Evolutionary conservation across 2,888 invertebrate species (phyloP), one percentile per base, ranked within the genome.

Genomic region (Mythimna loreyi): DNA sequence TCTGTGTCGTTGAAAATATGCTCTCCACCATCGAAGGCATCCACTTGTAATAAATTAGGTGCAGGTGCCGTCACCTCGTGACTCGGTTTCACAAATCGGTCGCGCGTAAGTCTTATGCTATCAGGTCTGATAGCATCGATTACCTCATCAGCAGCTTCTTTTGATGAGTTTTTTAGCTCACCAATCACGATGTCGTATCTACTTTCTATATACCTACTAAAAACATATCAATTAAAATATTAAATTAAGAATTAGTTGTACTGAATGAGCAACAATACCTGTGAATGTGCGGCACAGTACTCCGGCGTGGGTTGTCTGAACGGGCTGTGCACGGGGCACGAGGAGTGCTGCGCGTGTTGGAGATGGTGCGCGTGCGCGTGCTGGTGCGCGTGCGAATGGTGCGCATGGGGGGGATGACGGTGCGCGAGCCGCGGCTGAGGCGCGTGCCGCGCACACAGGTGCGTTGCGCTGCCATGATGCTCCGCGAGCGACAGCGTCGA

Each of bases 251-350:
- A 7, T 19, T 5, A 47, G 3, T 47, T 28, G 25, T 64, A 71
- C 33, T 30, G 4, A 52, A 64, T 45, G 21, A 58, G 11, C 45
- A 16, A 40, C 49, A 21, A 25, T 85, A 96, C 96, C 96, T 96
- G 96, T 81, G 95, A 92, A 86, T 95, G 95, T 52, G 95, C 95
- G 21, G 95, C 95, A 86, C 96, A 96, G 81, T 93, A 96, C 75
- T 96, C 95, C 52, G 96, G 96, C 84, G 95, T 93, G 30, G 95
- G 95, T 84, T 97, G 97, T 79, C 97, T 95, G 91, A 97, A 97
- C 33, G 97, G 97, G 87, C 97, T 97, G 94, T 97, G 97, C 87
- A 97, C 97, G 57, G 97, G 97, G 87, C 97, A 97, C 87, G 97
- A 96, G 89, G 87, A 66, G 84, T 93, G 93, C 75, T 91, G 91